Evolutionary conservation across 2,113 vertebrate genomes (phyloP), one percentile per base, ranked within the genome.

Genomic region (Loxodonta africana): DNA sequence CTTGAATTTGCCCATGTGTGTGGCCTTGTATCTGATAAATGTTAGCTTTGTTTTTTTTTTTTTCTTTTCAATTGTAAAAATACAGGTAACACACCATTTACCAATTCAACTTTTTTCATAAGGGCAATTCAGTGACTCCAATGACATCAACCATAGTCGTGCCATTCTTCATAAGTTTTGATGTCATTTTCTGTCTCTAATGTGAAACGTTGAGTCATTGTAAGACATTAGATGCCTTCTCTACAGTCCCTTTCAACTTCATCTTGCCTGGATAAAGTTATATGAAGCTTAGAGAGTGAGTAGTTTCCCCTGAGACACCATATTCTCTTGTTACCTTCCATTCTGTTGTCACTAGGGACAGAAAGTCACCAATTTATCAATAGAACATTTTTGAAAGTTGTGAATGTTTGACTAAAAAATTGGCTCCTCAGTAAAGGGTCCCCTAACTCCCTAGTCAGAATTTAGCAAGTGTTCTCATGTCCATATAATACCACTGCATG

Each of bases 341-440:
- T 9, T 4, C 6, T 23, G 18, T 33, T 73, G 44, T 95, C 53
- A 48, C 10, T 48, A 37, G 83, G 8, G 37, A 91, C 41, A 92
- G 67, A 86, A 89, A 92, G 69, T 88, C 21, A 46, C 71, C 51
- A 57, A 44, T 25, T 20, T 69, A 28, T 63, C 82, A 77, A 62
- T 6, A 95, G 53, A 71, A 1, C 37, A 48, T 74, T 77, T 91
- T 71, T 73, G 48, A 67, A 53, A 96, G 65, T 83, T 53, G 44
- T 84, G 80, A 91, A 14, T 20, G 53, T 60, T 93, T 57, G 93
- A 81, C 9, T 76, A 46, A 83, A 44, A 93, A 78, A 53, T 44
- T 18, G 20, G 41, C 21, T 77, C n/a, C 44, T 77, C 44, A 33
- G n/a, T 44, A 74, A 80, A 46, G 26, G 4, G 20, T 80, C 83